Evolutionary conservation across 2,888 invertebrate genomes (phyloP), one percentile per base, ranked within the genome.

Genomic region (Zelleria hepariella): DNA sequence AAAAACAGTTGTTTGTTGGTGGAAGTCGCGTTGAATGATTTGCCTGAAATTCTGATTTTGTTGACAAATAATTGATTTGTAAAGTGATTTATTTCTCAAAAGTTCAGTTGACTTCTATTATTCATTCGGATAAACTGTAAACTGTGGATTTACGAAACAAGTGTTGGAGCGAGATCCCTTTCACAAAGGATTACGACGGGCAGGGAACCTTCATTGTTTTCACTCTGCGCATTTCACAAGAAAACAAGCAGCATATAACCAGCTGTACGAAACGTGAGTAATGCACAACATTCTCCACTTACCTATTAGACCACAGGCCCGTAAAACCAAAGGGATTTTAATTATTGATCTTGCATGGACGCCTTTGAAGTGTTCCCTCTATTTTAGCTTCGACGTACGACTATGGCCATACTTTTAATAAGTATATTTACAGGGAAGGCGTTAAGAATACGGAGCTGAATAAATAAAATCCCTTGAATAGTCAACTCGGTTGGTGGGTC

Each of bases 181-280:
- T 80, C 79, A 83, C 85, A 85, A 86, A 86, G 84, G 48, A 57
- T 10, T 57, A 24, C 18, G 80, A 82, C 75, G 74, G 66, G 71
- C 69, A 67, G 72, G 69, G 72, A 69, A 68, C 67, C 68, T 67
- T 54, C 57, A 61, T 61, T 61, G 58, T 61, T 58, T 61, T 61
- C 60, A 7, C 59, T 53, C 24, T 73, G 69, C 70, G 68, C 71
- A 73, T 76, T 77, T 74, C 69, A 65, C 68, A 68, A 68, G 66
- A 68, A 64, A 64, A 65, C 52, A 42, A 42, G 32, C 32, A 15
- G 32, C 32, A 42, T 58, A 57, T 60, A 60, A 27, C 57, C 62
- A 66, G 66, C 69, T 23, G 23, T 26, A 62, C 65, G 62, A 63
- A 70, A 72, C 67, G 83, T 83, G 75, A 82, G 82, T 70, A 63